A percentile compares a stretch with the other conserved stretches of the same genome.
phyloP scores from a whole-genome alignment of 2,797 vertebrate genomes.

The Cetoscarus ocellatus region DNA sequence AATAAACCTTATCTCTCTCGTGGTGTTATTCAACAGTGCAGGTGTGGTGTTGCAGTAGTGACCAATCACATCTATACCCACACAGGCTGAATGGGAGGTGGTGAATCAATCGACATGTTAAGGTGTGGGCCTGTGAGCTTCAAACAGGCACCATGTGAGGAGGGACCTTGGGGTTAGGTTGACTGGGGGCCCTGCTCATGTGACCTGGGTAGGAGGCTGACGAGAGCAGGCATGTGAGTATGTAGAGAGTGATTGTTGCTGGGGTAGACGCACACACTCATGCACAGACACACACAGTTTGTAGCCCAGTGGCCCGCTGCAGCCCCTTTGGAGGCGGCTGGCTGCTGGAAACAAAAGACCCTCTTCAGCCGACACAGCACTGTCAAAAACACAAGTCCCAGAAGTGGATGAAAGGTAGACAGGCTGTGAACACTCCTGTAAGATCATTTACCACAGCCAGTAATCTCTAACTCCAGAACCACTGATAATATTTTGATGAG shows the following conservation, averaged over 20 bases:
- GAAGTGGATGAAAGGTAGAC: conserved; percentile 57
- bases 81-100: conserved; percentile 3
- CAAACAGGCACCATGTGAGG: conserved; percentile 38
- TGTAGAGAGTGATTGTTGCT: conserved; percentile 74
- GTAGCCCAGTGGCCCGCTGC: conserved; percentile 50
- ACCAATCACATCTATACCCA: conserved; percentile 19
- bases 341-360: conserved; percentile 71
- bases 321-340: conserved; percentile 70
- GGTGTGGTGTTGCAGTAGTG: background rate
- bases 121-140: conserved; percentile 65
- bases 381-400: conserved; percentile 67
- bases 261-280: conserved; percentile 35
- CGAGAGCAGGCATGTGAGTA: conserved; percentile 75
- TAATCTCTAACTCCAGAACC: conserved; percentile 4
- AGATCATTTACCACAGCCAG: background rate
- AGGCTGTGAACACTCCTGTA: conserved; percentile 23
- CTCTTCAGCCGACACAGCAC: conserved; percentile 62
- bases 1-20: conserved; percentile 40
- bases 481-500: conserved; percentile 1
- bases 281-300: conserved; percentile 26
- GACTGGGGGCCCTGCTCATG: conserved; percentile 56
- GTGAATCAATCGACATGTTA: conserved; percentile 11
- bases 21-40: background rate
- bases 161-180: conserved; percentile 46
- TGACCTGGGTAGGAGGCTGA: conserved; percentile 77